Conservation (phyloP, 2,888 invertebrate species). For the Thereva unica region DNA sequence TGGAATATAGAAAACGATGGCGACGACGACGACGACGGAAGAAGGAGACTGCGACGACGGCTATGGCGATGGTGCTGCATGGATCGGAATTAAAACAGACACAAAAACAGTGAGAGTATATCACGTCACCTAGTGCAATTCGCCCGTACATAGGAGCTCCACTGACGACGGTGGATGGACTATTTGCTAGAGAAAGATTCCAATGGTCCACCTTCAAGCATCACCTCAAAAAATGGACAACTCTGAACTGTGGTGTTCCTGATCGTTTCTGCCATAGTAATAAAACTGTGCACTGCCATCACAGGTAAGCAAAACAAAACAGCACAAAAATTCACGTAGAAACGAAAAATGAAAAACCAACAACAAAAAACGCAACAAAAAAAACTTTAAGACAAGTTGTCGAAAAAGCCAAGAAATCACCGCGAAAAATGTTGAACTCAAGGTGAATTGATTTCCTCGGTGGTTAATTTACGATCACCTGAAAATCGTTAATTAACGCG, state of each 20-base stretch:
- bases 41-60: slow-evolving; percentile 1
- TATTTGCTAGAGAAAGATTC: too few relatives aligned
- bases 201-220: too few relatives aligned
- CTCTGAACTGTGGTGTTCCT: too few relatives aligned
- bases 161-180: too few relatives aligned
- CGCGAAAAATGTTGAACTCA: slow-evolving; percentile 39
- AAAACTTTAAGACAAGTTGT: slow-evolving; percentile 6
- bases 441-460: slow-evolving; percentile 42
- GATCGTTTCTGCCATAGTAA: too few relatives aligned
- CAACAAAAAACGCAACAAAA: not conserved
- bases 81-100: slow-evolving; percentile 15
- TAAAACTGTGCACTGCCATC: not conserved
- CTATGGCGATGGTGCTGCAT: slow-evolving; percentile 22
- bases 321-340: not conserved
- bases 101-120: slow-evolving; percentile 24
- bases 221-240: too few relatives aligned
- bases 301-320: slow-evolving; percentile 3
- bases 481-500: slow-evolving; percentile 43
- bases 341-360: not conserved
- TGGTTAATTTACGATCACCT: slow-evolving; percentile 42
- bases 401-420: slow-evolving; percentile 36
- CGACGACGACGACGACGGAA: slow-evolving; percentile 13
- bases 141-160: too few relatives aligned
- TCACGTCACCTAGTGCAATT: not conserved
- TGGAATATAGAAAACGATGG: not conserved